Percentiles rank a stretch among this genome's conserved stretches.
Evolutionary conservation across 2,888 invertebrate species (phyloP).

Genomic region (Rosalia funebris): DNA sequence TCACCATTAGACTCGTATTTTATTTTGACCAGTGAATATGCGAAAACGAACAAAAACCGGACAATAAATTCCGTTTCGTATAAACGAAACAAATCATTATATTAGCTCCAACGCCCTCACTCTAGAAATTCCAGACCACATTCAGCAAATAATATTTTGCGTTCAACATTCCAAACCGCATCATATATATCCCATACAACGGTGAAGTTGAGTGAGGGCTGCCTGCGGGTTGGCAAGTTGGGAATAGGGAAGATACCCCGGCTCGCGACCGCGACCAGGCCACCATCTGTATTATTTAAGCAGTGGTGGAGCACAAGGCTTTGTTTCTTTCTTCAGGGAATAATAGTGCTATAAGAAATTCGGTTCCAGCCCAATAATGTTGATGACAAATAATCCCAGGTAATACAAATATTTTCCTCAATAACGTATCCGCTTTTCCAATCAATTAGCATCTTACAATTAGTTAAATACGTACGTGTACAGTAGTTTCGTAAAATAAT

Average conservation of each 20-base stretch:
- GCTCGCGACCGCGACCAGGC: constrained; percentile 21
- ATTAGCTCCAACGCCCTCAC: constrained; percentile 20
- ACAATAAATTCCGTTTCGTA: constrained; percentile 1
- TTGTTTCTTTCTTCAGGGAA: too few relatives aligned
- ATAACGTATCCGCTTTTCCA: too few relatives aligned
- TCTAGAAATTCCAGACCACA: constrained; percentile 21
- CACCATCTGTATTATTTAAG: constrained; percentile 21
- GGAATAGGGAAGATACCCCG: constrained; percentile 25
- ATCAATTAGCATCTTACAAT: too few relatives aligned
- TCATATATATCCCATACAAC: constrained; percentile 22
- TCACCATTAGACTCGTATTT: too few relatives aligned
- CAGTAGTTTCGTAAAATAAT: too few relatives aligned
- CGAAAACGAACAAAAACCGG: background rate
- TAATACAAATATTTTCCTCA: too few relatives aligned
- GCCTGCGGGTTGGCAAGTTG: constrained; percentile 24
- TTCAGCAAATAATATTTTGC: constrained; percentile 27
- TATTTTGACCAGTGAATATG: too few relatives aligned
- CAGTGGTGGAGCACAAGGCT: constrained; percentile 17
- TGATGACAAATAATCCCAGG: too few relatives aligned
- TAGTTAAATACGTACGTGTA: too few relatives aligned
- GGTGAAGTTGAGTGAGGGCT: constrained; percentile 25
- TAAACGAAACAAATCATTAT: constrained; percentile 22
- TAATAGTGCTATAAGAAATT: too few relatives aligned
- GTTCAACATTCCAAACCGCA: constrained; percentile 27
- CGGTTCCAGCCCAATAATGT: too few relatives aligned